Base-by-base conservation (phyloP, 2,888 invertebrate genomes). In the Thereva nobilitata region DNA sequence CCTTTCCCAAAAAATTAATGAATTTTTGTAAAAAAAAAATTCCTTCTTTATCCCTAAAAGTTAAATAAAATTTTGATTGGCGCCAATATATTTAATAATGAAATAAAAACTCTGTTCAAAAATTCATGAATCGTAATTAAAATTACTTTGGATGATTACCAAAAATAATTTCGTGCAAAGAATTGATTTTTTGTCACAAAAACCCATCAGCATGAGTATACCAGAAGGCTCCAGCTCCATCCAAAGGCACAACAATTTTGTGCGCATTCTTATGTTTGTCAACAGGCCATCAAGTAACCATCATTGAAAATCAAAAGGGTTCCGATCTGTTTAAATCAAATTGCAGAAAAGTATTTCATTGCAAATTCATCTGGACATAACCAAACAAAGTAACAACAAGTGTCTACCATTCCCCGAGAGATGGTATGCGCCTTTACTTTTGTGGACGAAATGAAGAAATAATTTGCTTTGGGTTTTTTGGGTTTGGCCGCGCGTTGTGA, bases 281-380 rank as follows among this genome's bases (percentile, higher is more conserved):
- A 40, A 50, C n/a, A 40, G 41, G 23, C 37, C 42, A 55, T 61
- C 61, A 23, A 23, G 23, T 23, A 23, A 23, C 23, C 23, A 50
- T 61, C 61, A 41, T 38, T 50, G 40, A 34, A 61, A 61, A 50
- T 50, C 40, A 61, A 61, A 61, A 41, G 23, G 34, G 23, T 23
- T 23, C 61, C 61, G 61, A 50, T 12, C 61, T 61, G 61, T 4
- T 41, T 50, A 61, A 49, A 61, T 50, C 49, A 61, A 61, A 59
- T 59, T 61, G n/a, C 61, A 50, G 50, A 40, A 50, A 61, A 50
- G 61, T 61, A 61, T 61, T 61, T 35, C 61, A 50, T 50, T 61
- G 12, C 40, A 40, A 41, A 50, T 41, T 40, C 37, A 50, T 23
- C 6, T 50, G 6, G 12, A 23, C 9, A 23, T 34, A 50, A 50